A percentile compares a stretch with the other conserved stretches of the same genome.
Evolutionary conservation across 2,888 invertebrate species (phyloP).

Genomic region (Rhopalosiphum nymphaeae): DNA sequence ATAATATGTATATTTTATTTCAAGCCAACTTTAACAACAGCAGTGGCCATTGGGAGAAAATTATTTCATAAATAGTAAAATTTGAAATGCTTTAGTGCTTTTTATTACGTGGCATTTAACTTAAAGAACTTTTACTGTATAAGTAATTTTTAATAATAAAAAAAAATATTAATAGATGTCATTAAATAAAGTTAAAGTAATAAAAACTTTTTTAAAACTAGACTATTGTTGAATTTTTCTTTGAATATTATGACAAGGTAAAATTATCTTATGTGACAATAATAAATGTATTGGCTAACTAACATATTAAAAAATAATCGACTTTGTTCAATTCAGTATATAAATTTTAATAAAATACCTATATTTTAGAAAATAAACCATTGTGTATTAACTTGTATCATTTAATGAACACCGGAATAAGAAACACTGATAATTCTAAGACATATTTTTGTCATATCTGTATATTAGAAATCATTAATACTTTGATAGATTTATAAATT

Average conservation of each 20-base stretch:
- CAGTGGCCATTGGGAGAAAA: not conserved
- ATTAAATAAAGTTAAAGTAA: conserved; percentile 12
- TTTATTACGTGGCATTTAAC: not conserved
- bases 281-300: not conserved
- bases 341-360: not conserved
- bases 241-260: not conserved
- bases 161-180: conserved; percentile 3
- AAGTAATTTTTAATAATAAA: conserved; percentile 31
- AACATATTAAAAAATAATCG: not conserved
- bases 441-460: not conserved
- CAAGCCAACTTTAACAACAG: not conserved
- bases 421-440: not conserved
- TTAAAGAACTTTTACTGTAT: conserved; percentile 22
- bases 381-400: not conserved
- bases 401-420: not conserved
- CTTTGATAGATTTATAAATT: not conserved
- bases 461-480: too few relatives aligned
- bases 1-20: not conserved
- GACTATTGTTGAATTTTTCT: conserved; percentile 7
- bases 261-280: not conserved
- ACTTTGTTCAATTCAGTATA: not conserved
- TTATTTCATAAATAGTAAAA: not conserved
- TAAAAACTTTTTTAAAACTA: conserved; percentile 41
- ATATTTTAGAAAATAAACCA: not conserved
- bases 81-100: not conserved